Evolutionary conservation across 2,113 vertebrate species (phyloP), one percentile per base, ranked within the genome.

Genomic region (Pardalotus punctatus): DNA sequence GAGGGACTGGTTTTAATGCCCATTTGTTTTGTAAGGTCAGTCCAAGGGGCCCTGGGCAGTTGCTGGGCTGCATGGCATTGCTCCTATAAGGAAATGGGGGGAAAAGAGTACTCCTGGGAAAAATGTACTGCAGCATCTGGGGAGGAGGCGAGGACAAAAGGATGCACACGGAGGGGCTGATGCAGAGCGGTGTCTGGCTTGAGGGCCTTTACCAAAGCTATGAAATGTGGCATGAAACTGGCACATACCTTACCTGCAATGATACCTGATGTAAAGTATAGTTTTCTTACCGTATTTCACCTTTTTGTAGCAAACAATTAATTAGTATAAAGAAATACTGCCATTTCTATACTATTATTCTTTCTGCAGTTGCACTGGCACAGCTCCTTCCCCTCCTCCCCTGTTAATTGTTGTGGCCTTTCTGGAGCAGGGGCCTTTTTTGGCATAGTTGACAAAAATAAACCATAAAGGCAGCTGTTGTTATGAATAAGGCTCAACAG

Each of bases 381-480:
- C 28, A 31, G 67, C 64, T 94, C 80, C 60, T 88, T 95, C 72
- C 80, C 50, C 23, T 86, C 82, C 72, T 95, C 91, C 69, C 69
- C 93, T 78, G 86, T 88, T 90, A 92, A 78, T 94, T 83, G 82
- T 94, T 90, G 80, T 92, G 95, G 90, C 76, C 86, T 93, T 96
- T 90, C 82, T 96, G 80, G 80, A 94, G 67, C 80, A 83, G 95
- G 95, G 96, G 94, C 95, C 91, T 89, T 96, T 95, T 92, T 85
- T 95, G 93, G 91, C 91, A 28, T 87, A 71, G 77, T 87, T 3
- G 60, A 94, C 84, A 79, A 94, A 95, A 97, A 95, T 95, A 97
- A 97, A 93, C 96, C 83, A 31, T 96, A 95, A 94, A 94, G 93
- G 89, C 61, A 48, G 89, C 88, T 92, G 93, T 71, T 96, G 92